Base-by-base conservation (phyloP, 2,888 invertebrate genomes). In the Drosophila tripunctata region DNA sequence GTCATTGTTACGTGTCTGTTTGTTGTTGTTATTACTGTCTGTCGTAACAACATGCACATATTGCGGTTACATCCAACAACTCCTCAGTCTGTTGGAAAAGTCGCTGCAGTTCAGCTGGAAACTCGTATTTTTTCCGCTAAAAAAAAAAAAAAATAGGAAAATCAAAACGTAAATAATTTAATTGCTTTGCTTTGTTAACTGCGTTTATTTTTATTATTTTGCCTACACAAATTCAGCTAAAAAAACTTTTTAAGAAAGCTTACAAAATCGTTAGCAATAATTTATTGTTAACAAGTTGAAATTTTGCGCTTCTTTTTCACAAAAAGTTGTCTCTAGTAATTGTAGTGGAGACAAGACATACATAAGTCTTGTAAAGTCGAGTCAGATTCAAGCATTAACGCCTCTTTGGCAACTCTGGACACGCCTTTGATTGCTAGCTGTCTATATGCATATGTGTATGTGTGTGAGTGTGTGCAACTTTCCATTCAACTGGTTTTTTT, bases 1-100 rank as follows among this genome's bases (percentile, higher is more conserved):
- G 27, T 43, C 30, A 45, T 45, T 22, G 57, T 40, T 70, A 70
- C 70, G 44, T 31, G 24, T 61, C 12, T 43, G 12, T 55, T 40
- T 55, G 44, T 45, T 43, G 54, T 52, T 47, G 66, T 62, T 67
- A 40, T 64, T 78, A 57, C 56, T 15, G 57, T 56, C 55, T 78
- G 56, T 83, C 76, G 64, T 78, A 83, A 78, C 61, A 27, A 45
- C 82, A 63, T 67, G 73, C 65, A 63, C 68, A 63, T 65, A 72
- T 67, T 79, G 83, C 31, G 54, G 62, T 62, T 62, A 62, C 50
- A 36, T 36, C 47, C 27, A 7, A 24, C 19, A 24, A n/a, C 12
- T 50, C 21, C 50, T 14, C 67, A 60, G 45, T 66, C 14, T 35
- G 30, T 48, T 36, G 12, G 4, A 38, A 50, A 52, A 33, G 30